Base-by-base conservation (phyloP, 2,797 vertebrate genomes). In the Gymnocypris eckloni region DNA sequence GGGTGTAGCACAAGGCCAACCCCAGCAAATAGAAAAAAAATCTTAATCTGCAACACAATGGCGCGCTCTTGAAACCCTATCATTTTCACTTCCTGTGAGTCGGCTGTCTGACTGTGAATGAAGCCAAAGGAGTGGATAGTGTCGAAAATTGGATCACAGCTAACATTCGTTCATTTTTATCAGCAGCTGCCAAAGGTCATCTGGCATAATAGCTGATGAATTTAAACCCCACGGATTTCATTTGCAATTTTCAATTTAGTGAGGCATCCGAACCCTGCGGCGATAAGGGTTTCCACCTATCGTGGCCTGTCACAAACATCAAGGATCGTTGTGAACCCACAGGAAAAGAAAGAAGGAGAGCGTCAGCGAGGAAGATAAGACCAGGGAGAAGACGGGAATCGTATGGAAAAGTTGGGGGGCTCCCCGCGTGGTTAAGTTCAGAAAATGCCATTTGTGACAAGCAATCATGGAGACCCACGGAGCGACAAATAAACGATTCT, bases 241-340 rank as follows among this genome's bases (percentile, higher is more conserved):
- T 99, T 99, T 98, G 96, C 98, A 98, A 98, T 99, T 99, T 99
- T 97, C 98, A 98, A 99, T 99, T 99, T 99, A 97, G 95, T 91
- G 94, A 96, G 95, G 95, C 95, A 95, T 96, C 95, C 91, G 83
- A 96, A 95, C 95, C 96, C 95, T 94, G 94, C 91, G 90, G 96
- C 93, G 98, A 99, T 99, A 99, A 99, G 97, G 97, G 97, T 96
- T 97, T 97, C 76, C 95, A 95, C 95, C 97, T 97, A 98, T 98
- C 97, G 96, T 95, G 95, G 95, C 96, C 97, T 98, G 97, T 99
- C 97, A 98, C 96, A 95, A 96, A 96, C 97, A 97, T 98, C 97
- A 97, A 95, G 96, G 96, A 97, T 97, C 96, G 94, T 96, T 95
- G 94, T 95, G 96, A 96, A 95, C 92, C 89, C 95, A 94, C 94